These are phyloP conservation scores for Melanotaenia trifasciata DNA, from an alignment of 2,797 vertebrate species.

Conservation along the genomic window DNA sequence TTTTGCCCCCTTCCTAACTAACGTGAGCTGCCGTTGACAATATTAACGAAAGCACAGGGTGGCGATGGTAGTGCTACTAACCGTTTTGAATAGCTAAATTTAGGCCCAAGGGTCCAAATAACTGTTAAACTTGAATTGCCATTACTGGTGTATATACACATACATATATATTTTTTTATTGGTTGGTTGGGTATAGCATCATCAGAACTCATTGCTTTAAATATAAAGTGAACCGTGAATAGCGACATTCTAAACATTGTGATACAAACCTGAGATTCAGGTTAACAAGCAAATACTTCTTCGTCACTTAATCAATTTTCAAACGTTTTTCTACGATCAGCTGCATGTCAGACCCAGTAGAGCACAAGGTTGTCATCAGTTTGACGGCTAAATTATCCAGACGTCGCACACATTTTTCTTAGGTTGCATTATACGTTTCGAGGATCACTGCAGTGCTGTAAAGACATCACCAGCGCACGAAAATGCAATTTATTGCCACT, in stretches of 20 bases:
- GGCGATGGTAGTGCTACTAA: slow-evolving; percentile 26
- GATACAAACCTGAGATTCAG: slow-evolving; percentile 32
- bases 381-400: slow-evolving; percentile 13
- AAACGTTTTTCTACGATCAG: background rate
- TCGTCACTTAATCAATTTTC: slow-evolving; percentile 17
- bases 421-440: slow-evolving; percentile 6
- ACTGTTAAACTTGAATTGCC: slow-evolving; percentile 66
- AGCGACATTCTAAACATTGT: slow-evolving; percentile 55
- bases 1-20: slow-evolving; percentile 50
- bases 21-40: slow-evolving; percentile 25
- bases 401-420: slow-evolving; percentile 22
- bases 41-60: slow-evolving; percentile 42
- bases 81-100: slow-evolving; percentile 41
- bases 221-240: slow-evolving; percentile 51
- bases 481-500: background rate
- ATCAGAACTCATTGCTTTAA: slow-evolving; percentile 67
- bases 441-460: slow-evolving; percentile 21
- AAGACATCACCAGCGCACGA: background rate
- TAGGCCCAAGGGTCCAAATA: slow-evolving; percentile 61
- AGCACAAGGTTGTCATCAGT: background rate
- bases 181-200: slow-evolving; percentile 66
- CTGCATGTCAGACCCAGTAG: background rate
- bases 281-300: slow-evolving; percentile 28
- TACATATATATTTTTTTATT: slow-evolving; percentile 16
- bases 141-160: slow-evolving; percentile 43